phyloP scores from a whole-genome alignment of 2,888 invertebrate genomes.

The Schizaphis graminum region DNA sequence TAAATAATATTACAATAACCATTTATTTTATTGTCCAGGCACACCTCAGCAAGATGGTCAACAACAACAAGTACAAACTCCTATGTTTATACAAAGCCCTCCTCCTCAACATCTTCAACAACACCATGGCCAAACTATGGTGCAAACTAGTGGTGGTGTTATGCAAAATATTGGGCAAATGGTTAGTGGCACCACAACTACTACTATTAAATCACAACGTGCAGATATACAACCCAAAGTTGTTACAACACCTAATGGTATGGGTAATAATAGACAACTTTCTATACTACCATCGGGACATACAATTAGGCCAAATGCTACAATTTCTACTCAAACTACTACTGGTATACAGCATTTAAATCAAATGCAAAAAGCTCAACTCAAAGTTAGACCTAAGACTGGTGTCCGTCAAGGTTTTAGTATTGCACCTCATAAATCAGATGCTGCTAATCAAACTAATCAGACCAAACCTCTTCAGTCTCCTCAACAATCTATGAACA shows the following conservation, averaged over 20 bases:
- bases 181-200: slow-evolving; percentile 65
- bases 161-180: slow-evolving; percentile 67
- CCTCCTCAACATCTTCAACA: slow-evolving; percentile 80
- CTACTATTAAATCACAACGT: slow-evolving; percentile 65
- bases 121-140: slow-evolving; percentile 74
- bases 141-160: slow-evolving; percentile 66
- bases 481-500: slow-evolving; percentile 67
- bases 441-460: slow-evolving; percentile 81
- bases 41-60: slow-evolving; percentile 77
- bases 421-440: slow-evolving; percentile 76
- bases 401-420: slow-evolving; percentile 68
- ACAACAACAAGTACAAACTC: slow-evolving; percentile 70
- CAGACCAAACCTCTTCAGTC: slow-evolving; percentile 68
- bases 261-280: slow-evolving; percentile 59
- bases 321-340: slow-evolving; percentile 87
- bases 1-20: not conserved
- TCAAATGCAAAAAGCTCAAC: slow-evolving; percentile 69
- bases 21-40: slow-evolving; percentile 35
- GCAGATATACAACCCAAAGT: slow-evolving; percentile 73
- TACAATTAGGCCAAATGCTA: slow-evolving; percentile 78
- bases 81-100: slow-evolving; percentile 86
- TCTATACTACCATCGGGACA: slow-evolving; percentile 63
- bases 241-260: slow-evolving; percentile 65
- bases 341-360: slow-evolving; percentile 72
- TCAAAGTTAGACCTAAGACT: slow-evolving; percentile 67